Conservation (phyloP, 2,888 invertebrate genomes). For the Buathra laborator region DNA sequence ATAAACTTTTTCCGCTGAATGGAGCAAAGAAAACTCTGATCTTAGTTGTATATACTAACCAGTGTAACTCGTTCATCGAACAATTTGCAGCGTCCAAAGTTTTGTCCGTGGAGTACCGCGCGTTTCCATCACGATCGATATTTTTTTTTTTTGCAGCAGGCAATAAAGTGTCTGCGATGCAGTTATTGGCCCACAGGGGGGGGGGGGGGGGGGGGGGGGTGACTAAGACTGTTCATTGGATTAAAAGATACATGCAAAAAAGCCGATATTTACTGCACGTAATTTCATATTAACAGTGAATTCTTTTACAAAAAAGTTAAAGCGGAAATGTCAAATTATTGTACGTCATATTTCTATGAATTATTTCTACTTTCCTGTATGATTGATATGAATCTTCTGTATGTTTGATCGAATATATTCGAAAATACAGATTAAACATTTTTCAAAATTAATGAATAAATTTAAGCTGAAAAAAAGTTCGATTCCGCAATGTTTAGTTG, state of each 20-base stretch:
- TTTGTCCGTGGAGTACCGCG: constrained; percentile 6
- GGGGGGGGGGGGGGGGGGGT: neutral
- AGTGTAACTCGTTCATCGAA: constrained; percentile 20
- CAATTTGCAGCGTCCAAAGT: constrained; percentile 36
- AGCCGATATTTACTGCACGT: neutral
- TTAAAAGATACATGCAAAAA: neutral
- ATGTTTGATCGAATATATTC: too few relatives aligned
- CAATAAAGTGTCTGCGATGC: neutral
- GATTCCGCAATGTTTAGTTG: too few relatives aligned
- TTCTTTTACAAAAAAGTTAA: too few relatives aligned
- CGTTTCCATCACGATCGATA: neutral
- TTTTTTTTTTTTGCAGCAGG: neutral
- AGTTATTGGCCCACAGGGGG: neutral
- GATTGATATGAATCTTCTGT: too few relatives aligned
- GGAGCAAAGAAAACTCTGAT: constrained; percentile 12
- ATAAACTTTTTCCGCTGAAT: constrained; percentile 3
- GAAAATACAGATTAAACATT: too few relatives aligned
- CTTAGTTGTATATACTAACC: constrained; percentile 6
- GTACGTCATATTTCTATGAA: too few relatives aligned
- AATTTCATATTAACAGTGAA: neutral
- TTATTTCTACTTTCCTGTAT: too few relatives aligned
- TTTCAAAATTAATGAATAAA: too few relatives aligned
- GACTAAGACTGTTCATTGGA: neutral
- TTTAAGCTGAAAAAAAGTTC: too few relatives aligned
- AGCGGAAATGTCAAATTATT: too few relatives aligned